Percentiles rank a stretch among this genome's conserved stretches.
These are phyloP conservation scores for Drosophila ogumai DNA, from an alignment of 1,140 invertebrate genomes.

Conservation along the genomic window DNA sequence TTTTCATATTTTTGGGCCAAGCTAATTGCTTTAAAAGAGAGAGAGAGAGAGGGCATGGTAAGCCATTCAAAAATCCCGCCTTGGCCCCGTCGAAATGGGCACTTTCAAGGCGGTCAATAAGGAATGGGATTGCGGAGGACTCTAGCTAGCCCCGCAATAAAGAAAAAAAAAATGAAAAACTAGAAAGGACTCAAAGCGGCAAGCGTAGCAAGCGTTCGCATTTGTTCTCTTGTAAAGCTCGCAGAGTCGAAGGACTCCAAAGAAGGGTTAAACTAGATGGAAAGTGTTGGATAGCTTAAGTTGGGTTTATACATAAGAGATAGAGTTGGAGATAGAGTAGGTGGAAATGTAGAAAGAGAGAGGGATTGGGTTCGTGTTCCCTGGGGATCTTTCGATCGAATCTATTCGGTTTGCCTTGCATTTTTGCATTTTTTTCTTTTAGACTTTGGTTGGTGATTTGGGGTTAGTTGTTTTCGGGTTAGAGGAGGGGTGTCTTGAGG, in stretches of 20 bases:
- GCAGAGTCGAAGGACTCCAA: slow-evolving; percentile 14
- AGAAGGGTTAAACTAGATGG: slow-evolving; percentile 14
- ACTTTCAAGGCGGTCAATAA: slow-evolving; percentile 8
- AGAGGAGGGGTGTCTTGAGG: slow-evolving; percentile 70
- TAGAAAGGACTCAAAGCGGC: slow-evolving; percentile 34
- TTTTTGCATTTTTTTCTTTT: slow-evolving; percentile 6
- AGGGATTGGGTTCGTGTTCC: slow-evolving; percentile 18
- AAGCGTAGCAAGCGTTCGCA: slow-evolving; percentile 40
- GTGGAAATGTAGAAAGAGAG: slow-evolving; percentile 13
- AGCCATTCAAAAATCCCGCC: slow-evolving; percentile 10
- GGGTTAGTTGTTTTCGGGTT: slow-evolving; percentile 42
- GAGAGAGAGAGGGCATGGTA: background rate
- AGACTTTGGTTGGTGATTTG: slow-evolving; percentile 20
- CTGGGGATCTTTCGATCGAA: slow-evolving; percentile 30
- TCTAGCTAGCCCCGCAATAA: background rate
- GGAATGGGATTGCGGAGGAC: background rate
- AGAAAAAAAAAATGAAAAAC: background rate
- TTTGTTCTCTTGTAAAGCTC: slow-evolving; percentile 18
- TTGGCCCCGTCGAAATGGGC: slow-evolving; percentile 20
- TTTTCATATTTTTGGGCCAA: background rate
- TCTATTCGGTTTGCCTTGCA: slow-evolving; percentile 23
- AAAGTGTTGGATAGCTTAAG: slow-evolving; percentile 20
- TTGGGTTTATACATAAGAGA: slow-evolving; percentile 25
- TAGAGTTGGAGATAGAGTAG: background rate
- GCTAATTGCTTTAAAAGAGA: background rate